Evolutionary conservation across 2,113 vertebrate genomes (phyloP).

Genomic region (Catharus fuscescens): DNA sequence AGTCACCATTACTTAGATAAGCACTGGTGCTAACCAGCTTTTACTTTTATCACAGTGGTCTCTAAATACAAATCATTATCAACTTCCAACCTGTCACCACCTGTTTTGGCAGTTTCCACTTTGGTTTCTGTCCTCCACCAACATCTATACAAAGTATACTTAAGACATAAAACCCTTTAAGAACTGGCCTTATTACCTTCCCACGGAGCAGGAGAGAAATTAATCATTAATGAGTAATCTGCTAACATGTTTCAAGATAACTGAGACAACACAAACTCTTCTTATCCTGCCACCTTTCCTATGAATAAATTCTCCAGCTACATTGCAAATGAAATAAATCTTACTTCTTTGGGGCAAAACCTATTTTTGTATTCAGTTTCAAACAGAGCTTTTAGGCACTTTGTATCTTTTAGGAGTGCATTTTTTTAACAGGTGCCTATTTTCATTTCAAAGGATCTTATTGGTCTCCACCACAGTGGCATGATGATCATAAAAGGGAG

Average conservation of each 20-base stretch:
- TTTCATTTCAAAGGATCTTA: not conserved
- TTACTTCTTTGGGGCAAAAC: not conserved
- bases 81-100: not conserved
- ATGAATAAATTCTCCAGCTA: not conserved
- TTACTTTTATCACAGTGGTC: not conserved
- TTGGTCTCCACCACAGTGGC: fast-evolving
- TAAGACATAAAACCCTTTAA: not conserved
- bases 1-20: not conserved
- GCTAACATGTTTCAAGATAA: not conserved
- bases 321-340: not conserved
- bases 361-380: not conserved
- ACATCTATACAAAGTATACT: not conserved
- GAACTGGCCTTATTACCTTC: not conserved
- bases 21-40: not conserved
- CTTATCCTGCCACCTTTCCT: not conserved
- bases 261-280: not conserved
- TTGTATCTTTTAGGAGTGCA: not conserved
- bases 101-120: not conserved
- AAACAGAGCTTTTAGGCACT: not conserved
- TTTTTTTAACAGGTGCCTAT: not conserved
- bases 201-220: not conserved
- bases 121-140: not conserved
- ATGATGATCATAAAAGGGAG: not conserved
- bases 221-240: slow-evolving; percentile 3
- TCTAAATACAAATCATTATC: not conserved